phyloP scores from a whole-genome alignment of 2,888 invertebrate species.

The Empis livida region DNA sequence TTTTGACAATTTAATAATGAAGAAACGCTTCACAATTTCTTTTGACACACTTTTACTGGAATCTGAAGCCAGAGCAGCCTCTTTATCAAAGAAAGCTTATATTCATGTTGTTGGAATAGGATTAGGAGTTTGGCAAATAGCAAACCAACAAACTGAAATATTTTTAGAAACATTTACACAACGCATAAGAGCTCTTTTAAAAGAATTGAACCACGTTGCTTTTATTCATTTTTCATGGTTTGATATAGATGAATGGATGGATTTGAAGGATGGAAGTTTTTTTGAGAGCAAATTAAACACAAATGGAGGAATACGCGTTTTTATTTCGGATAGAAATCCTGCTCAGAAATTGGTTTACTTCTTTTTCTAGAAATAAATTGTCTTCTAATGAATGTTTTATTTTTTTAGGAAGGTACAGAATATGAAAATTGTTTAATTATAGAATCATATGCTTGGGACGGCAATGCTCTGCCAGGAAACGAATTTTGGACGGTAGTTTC shows the following conservation, averaged over 20 bases:
- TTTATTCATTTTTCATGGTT: conserved; percentile 57
- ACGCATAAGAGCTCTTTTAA: conserved; percentile 39
- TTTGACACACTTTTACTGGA: conserved; percentile 52
- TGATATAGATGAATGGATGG: conserved; percentile 35
- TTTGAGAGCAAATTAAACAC: conserved; percentile 22
- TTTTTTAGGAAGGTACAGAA: background rate
- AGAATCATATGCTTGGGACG: conserved; percentile 60
- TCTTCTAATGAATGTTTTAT: no score
- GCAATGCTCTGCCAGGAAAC: conserved; percentile 59
- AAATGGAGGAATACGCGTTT: conserved; percentile 38
- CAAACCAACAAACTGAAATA: conserved; percentile 46
- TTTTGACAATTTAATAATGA: conserved; percentile 31
- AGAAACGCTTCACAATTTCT: conserved; percentile 39
- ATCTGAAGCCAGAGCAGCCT: conserved; percentile 43
- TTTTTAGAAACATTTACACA: conserved; percentile 51
- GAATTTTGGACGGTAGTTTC: conserved; percentile 49
- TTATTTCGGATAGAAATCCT: conserved; percentile 43
- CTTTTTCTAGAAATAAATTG: background rate
- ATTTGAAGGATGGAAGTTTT: conserved; percentile 36
- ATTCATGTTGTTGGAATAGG: conserved; percentile 54
- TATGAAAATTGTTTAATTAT: conserved; percentile 40
- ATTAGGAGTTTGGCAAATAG: conserved; percentile 53
- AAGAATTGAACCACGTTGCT: conserved; percentile 40
- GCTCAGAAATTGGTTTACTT: conserved; percentile 36
- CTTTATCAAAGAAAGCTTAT: conserved; percentile 40